A percentile compares a stretch with the other conserved stretches of the same genome.
phyloP scores from a whole-genome alignment of 2,113 vertebrate genomes.

The Plotosus lineatus region DNA sequence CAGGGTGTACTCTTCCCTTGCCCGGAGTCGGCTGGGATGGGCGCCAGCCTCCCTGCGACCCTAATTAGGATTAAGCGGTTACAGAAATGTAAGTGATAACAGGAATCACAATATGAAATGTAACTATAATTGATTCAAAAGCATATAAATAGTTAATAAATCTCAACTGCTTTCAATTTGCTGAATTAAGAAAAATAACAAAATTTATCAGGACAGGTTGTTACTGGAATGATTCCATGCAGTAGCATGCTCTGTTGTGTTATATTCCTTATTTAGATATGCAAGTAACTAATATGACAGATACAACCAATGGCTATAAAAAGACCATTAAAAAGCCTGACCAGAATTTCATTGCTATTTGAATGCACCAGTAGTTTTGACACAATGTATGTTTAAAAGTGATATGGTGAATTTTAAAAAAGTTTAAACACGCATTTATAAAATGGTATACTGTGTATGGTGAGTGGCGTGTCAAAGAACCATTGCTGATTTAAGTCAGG shows the following conservation, averaged over 20 bases:
- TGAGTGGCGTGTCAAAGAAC: too few species aligned
- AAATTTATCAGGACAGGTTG: neutral
- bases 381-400: neutral
- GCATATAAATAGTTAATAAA: neutral
- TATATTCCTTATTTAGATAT: neutral
- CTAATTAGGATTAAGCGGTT: too few species aligned
- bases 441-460: neutral
- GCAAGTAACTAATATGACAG: neutral
- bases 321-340: neutral
- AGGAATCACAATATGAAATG: neutral
- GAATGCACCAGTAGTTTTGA: constrained; percentile 29
- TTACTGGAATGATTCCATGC: neutral
- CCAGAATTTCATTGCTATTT: neutral
- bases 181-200: neutral
- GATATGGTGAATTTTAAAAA: neutral
- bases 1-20: too few species aligned
- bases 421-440: neutral
- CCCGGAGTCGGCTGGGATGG: too few species aligned
- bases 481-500: too few species aligned
- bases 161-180: neutral
- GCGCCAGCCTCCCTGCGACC: too few species aligned
- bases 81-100: neutral
- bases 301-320: neutral
- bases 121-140: neutral
- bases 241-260: neutral